Base-by-base conservation (phyloP, 1,140 invertebrate genomes). In the Radopholus similis region DNA sequence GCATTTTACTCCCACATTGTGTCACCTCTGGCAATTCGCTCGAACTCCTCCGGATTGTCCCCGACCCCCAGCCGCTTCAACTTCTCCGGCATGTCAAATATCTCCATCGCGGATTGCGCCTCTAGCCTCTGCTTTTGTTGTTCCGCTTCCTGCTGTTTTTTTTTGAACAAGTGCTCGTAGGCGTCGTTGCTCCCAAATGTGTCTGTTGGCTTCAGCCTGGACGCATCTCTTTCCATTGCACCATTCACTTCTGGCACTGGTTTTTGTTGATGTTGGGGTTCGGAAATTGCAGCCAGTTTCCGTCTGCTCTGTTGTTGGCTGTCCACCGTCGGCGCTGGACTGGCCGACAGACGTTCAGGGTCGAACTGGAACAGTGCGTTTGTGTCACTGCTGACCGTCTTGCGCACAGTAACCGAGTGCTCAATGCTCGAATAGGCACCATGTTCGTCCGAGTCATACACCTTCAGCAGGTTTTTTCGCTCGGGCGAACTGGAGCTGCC, bases 101-200 rank as follows among this genome's bases (percentile, higher is more conserved):
- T 62, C 28, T 35, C 40, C 58, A 62, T 62, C 3, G 58, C 58
- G 11, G 40, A 26, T 15, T 62, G 58, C 28, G 34, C 49, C 44
- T 26, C 4, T 60, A 2, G 32, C 21, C 18, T 28, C 13, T 3
- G 32, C 15, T 47, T 35, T 49, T 57, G 8, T 34, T 28, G 58
- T 49, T 30, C 21, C 21, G 40, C 40, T 18, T 40, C 18, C 28
- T 51, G 23, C 30, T 51, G 23, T 3, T 51, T 21, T 15, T 51
- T 21, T 4, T 62, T 42, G 32, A 62, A 62, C 49, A 62, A 28
- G 21, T 62, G 58, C 13, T 62, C 58, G 9, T 40, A 62, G 6
- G 11, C 58, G 44, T 62, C 40, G 15, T 28, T 5, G 18, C 30
- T 51, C 15, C 2, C 38, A 11, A 42, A 18, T 42, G 38, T 42